Conservation (phyloP, 2,888 invertebrate genomes). For the Platycheirus rosarum region DNA sequence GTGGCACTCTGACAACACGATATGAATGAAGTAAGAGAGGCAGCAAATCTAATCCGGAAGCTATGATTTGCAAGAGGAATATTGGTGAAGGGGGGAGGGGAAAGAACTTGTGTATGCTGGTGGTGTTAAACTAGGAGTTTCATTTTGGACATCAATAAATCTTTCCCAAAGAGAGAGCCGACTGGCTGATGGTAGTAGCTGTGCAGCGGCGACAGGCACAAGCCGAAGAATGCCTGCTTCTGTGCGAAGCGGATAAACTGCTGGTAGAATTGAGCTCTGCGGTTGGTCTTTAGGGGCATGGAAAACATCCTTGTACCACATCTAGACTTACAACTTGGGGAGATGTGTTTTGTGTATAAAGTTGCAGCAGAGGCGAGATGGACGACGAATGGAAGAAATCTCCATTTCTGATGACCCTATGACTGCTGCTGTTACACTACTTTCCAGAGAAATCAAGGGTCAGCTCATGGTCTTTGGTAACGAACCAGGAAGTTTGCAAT, state of each 20-base stretch:
- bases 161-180: slow-evolving; percentile 57
- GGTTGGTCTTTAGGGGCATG: slow-evolving; percentile 15
- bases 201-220: background rate
- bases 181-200: slow-evolving; percentile 22
- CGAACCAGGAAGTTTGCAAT: slow-evolving; percentile 62
- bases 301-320: slow-evolving; percentile 57
- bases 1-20: slow-evolving; percentile 55
- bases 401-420: slow-evolving; percentile 71
- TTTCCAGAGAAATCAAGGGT: slow-evolving; percentile 69
- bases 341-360: slow-evolving; percentile 33
- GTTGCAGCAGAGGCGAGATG: slow-evolving; percentile 29
- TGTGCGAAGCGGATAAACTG: slow-evolving; percentile 64
- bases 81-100: background rate
- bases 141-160: slow-evolving; percentile 68
- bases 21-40: slow-evolving; percentile 27
- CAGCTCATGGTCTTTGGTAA: slow-evolving; percentile 72
- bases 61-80: slow-evolving; percentile 53
- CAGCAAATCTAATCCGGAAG: slow-evolving; percentile 66
- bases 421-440: slow-evolving; percentile 71
- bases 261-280: slow-evolving; percentile 48
- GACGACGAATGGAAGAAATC: slow-evolving; percentile 48
- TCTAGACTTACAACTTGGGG: slow-evolving; percentile 54
- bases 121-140: slow-evolving; percentile 61
- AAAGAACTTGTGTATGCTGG: slow-evolving; percentile 3
- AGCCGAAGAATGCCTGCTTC: slow-evolving; percentile 56